A percentile compares a stretch with the other conserved stretches of the same genome.
Evolutionary conservation across 2,113 vertebrate genomes (phyloP).

Genomic region (Nerophis ophidion): DNA sequence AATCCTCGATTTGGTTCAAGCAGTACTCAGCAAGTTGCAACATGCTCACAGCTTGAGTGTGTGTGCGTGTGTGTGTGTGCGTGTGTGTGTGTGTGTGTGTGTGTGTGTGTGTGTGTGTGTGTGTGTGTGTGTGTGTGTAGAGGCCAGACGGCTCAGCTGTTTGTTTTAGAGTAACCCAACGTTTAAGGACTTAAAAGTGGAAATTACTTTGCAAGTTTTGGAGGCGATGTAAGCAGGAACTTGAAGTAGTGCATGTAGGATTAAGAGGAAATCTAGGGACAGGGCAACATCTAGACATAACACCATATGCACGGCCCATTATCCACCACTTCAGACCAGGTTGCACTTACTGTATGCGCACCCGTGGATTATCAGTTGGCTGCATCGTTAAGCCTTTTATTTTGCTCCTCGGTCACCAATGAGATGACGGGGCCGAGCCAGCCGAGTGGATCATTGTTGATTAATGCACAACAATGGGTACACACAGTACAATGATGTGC

Average conservation of each 20-base stretch:
- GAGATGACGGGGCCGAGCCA: neutral
- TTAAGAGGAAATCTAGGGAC: conserved; percentile 53
- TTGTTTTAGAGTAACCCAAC: conserved; percentile 22
- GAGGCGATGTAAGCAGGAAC: conserved; percentile 14
- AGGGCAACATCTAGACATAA: conserved; percentile 19
- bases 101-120: conserved; percentile 2
- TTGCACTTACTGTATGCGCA: conserved; percentile 13
- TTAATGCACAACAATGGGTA: conserved; percentile 5
- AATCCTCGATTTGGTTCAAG: conserved; percentile 42
- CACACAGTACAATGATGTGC: neutral
- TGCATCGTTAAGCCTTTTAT: conserved; percentile 22
- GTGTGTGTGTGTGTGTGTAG: conserved; percentile 5
- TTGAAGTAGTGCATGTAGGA: conserved; percentile 32
- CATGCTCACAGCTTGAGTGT: conserved; percentile 25
- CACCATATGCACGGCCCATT: conserved; percentile 52
- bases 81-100: conserved; percentile 5
- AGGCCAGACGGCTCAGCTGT: conserved; percentile 29
- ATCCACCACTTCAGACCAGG: conserved; percentile 26
- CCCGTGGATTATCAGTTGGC: conserved; percentile 18
- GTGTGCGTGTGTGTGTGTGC: conserved; percentile 7
- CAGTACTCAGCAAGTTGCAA: conserved; percentile 30
- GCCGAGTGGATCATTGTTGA: neutral
- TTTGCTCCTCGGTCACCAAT: conserved; percentile 18
- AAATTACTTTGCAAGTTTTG: conserved; percentile 13
- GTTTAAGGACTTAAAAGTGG: conserved; percentile 33